A percentile compares a stretch with the other conserved stretches of the same genome.
phyloP scores from a whole-genome alignment of 2,888 invertebrate genomes.

The Cordylochernes scorpioides region DNA sequence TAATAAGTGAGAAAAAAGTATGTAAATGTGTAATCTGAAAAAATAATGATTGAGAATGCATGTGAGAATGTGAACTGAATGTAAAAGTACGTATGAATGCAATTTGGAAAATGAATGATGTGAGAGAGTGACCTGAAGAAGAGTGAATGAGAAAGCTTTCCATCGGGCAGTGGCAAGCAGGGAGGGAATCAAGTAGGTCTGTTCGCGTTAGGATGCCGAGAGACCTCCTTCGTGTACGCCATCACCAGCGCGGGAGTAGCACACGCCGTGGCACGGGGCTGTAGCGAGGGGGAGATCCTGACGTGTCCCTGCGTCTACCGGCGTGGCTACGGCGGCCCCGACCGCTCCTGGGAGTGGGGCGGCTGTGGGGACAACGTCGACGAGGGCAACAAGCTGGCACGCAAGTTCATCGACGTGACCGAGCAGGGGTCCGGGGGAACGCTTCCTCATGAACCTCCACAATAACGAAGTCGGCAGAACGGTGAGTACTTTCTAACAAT shows the following conservation, averaged over 20 bases:
- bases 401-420: slow-evolving; percentile 79
- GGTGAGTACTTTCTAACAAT: slow-evolving; percentile 50
- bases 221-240: slow-evolving; percentile 88
- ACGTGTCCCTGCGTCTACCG: slow-evolving; percentile 66
- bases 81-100: no score
- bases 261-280: slow-evolving; percentile 77
- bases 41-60: no score
- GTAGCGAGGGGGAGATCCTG: slow-evolving; percentile 75
- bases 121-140: no score
- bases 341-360: slow-evolving; percentile 75
- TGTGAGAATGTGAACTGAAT: no score
- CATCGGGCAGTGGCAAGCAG: no score
- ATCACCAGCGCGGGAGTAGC: slow-evolving; percentile 85
- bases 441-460: slow-evolving; percentile 86
- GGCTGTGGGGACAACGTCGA: slow-evolving; percentile 89
- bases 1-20: no score
- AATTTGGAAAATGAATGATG: no score
- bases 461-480: slow-evolving; percentile 86
- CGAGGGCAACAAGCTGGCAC: slow-evolving; percentile 71
- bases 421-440: slow-evolving; percentile 58
- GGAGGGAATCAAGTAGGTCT: no score
- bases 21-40: no score
- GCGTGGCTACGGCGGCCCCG: no score
- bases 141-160: no score
- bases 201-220: slow-evolving; percentile 89